These are phyloP conservation scores for Cecidostiba fungosa DNA, from an alignment of 2,888 invertebrate genomes.

Conservation along the genomic window DNA sequence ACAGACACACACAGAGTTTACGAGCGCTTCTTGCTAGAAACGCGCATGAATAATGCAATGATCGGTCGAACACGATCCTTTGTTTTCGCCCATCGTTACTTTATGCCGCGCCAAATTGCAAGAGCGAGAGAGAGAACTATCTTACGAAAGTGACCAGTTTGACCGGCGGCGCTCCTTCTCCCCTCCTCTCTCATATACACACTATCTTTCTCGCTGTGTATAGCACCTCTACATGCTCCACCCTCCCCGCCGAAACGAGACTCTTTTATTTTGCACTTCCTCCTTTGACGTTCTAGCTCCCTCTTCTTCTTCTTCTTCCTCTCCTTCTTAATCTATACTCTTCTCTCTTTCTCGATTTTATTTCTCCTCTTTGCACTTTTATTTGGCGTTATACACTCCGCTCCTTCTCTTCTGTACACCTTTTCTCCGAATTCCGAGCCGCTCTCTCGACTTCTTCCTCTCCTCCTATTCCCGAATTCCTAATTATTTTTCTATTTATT, in stretches of 20 bases:
- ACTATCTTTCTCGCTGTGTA: conserved; percentile 15
- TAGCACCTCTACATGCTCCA: conserved; percentile 20
- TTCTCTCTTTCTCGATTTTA: conserved; percentile 49
- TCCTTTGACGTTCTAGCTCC: conserved; percentile 51
- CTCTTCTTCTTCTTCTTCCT: conserved; percentile 41
- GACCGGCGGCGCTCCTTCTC: conserved; percentile 61
- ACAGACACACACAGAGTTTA: conserved; percentile 57
- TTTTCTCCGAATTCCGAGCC: conserved; percentile 62
- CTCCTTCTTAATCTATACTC: conserved; percentile 49
- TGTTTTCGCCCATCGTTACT: conserved; percentile 74
- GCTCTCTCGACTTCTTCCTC: conserved; percentile 1
- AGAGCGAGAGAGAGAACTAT: conserved; percentile 48
- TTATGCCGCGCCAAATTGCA: conserved; percentile 57
- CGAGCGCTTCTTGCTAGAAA: conserved; percentile 70
- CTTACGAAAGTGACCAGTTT: conserved; percentile 65
- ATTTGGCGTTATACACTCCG: conserved; percentile 52
- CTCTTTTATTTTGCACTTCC: conserved; percentile 60
- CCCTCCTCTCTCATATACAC: conserved; percentile 36
- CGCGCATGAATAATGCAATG: conserved; percentile 75
- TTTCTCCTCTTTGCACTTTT: conserved; percentile 59
- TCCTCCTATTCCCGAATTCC: conserved; percentile 48
- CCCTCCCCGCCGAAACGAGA: conserved; percentile 4
- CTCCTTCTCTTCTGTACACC: conserved; percentile 43
- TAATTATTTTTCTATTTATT: conserved; percentile 64
- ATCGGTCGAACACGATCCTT: conserved; percentile 68